phyloP scores from a whole-genome alignment of 2,888 invertebrate genomes.

The Morpho helenor region DNA sequence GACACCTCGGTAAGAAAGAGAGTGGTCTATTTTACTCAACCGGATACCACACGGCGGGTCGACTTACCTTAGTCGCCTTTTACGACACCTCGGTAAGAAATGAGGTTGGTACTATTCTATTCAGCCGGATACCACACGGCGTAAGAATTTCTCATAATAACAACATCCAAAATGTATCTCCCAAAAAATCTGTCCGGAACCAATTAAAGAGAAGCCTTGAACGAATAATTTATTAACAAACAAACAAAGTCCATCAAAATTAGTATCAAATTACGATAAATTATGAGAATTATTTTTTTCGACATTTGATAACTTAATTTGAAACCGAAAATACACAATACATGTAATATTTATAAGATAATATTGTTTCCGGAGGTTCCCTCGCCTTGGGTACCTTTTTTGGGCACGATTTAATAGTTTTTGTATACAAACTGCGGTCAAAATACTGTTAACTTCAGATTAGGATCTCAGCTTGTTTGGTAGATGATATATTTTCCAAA shows the following conservation, averaged over 20 bases:
- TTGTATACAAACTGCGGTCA: neutral
- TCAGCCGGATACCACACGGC: no score
- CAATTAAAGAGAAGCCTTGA: neutral
- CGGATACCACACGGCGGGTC: no score
- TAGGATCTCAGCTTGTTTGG: conserved; percentile 5
- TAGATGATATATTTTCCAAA: conserved; percentile 3
- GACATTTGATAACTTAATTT: neutral
- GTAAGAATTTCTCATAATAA: no score
- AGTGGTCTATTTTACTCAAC: no score
- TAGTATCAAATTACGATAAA: conserved; percentile 4
- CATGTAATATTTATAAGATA: conserved; percentile 7
- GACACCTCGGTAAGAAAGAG: no score
- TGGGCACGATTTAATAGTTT: conserved; percentile 1
- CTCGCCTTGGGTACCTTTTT: conserved; percentile 8
- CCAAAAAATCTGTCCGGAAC: neutral
- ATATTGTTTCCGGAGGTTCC: conserved; percentile 5
- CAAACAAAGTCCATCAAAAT: neutral
- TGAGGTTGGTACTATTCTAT: no score
- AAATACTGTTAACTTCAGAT: conserved; percentile 1
- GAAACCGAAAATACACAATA: conserved; percentile 2
- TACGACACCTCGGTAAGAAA: no score
- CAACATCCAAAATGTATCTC: neutral
- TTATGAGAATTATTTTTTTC: neutral
- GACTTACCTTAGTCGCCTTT: no score
- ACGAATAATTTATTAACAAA: neutral